phyloP scores from a whole-genome alignment of 2,888 invertebrate species.

The Myopa testacea region DNA sequence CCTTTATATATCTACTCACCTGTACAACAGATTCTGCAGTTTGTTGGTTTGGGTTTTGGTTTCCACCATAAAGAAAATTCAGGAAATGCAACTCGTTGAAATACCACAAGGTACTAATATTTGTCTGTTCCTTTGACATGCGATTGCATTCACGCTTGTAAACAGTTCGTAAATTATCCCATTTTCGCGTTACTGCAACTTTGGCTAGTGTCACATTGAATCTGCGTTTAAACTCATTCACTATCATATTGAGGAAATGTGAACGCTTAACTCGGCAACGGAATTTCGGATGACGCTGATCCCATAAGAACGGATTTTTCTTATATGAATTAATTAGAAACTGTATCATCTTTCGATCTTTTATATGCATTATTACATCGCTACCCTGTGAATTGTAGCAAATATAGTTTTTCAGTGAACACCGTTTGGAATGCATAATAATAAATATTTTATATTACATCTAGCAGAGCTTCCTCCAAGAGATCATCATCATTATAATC shows the following conservation, averaged over 20 bases:
- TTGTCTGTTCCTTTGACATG: conserved; percentile 62
- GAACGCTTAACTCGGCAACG: conserved; percentile 61
- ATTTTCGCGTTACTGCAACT: conserved; percentile 62
- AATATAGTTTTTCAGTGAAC: not conserved
- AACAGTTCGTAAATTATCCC: conserved; percentile 63
- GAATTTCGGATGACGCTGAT: conserved; percentile 62
- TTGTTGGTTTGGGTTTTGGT: conserved; percentile 58
- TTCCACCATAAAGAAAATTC: conserved; percentile 61
- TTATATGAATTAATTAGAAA: conserved; percentile 62
- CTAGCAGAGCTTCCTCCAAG: conserved; percentile 61
- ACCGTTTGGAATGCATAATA: not conserved
- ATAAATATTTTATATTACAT: conserved; percentile 49
- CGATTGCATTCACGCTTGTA: conserved; percentile 65
- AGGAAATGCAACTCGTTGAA: conserved; percentile 62
- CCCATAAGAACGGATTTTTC: conserved; percentile 63
- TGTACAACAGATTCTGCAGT: conserved; percentile 60
- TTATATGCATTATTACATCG: conserved; percentile 61
- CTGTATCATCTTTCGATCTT: conserved; percentile 64
- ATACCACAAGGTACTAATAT: conserved; percentile 63
- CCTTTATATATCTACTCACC: conserved; percentile 45
- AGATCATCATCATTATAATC: conserved; percentile 61
- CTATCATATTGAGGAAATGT: conserved; percentile 61
- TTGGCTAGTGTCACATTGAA: conserved; percentile 60
- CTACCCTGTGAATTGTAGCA: conserved; percentile 48
- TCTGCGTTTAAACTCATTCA: conserved; percentile 60